phyloP scores from a whole-genome alignment of 2,888 invertebrate genomes.

The Limnephilus rhombicus region DNA sequence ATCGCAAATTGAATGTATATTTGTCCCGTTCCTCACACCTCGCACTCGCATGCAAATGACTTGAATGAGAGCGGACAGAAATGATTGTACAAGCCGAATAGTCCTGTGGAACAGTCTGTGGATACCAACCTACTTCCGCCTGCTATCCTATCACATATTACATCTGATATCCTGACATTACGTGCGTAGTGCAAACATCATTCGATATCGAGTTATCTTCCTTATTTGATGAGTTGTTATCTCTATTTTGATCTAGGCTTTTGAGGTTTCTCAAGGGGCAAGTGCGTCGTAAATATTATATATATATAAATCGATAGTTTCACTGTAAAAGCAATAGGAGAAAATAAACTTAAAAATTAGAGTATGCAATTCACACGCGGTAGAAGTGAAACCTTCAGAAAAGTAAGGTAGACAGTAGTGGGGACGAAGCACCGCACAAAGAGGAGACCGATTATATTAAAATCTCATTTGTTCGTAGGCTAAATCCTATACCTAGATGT shows the following conservation, averaged over 20 bases:
- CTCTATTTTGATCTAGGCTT: not conserved
- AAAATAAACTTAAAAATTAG: not conserved
- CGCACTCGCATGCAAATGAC: conserved; percentile 40
- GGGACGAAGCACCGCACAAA: too few relatives aligned
- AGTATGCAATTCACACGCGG: too few relatives aligned
- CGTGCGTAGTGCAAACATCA: conserved; percentile 24
- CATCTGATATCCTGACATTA: conserved; percentile 20
- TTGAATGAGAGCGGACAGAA: conserved; percentile 40
- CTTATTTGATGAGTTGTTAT: not conserved
- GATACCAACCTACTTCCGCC: conserved; percentile 25
- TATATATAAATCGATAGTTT: too few relatives aligned
- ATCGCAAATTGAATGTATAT: conserved; percentile 36
- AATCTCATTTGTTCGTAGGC: too few relatives aligned
- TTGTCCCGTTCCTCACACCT: conserved; percentile 33
- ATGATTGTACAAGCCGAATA: conserved; percentile 42
- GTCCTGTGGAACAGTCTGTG: conserved; percentile 42
- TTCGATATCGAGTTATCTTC: not conserved
- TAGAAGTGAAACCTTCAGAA: too few relatives aligned
- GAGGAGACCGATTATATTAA: too few relatives aligned
- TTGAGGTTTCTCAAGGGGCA: not conserved
- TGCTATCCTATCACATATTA: conserved; percentile 1
- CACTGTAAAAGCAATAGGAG: not conserved
- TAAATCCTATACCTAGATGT: too few relatives aligned
- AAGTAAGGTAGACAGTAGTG: too few relatives aligned
- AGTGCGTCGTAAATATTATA: not conserved